These are phyloP conservation scores for Nerophis ophidion DNA, from an alignment of 2,113 vertebrate species.

Conservation along the genomic window DNA sequence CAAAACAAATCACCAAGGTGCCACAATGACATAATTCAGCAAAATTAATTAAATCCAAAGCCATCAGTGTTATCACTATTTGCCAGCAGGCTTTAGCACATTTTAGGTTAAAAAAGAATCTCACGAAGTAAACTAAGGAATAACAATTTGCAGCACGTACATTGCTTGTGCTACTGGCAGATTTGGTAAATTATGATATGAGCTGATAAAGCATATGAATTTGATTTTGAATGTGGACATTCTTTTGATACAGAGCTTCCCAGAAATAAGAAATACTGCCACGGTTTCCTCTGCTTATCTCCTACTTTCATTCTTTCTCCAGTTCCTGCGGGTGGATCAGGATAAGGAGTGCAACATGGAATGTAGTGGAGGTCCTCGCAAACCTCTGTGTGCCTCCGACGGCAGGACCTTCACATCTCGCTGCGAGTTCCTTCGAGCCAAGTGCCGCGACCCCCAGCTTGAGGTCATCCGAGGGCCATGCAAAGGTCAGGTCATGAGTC, in stretches of 20 bases:
- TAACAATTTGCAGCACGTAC: not conserved
- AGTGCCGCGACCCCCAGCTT: slow-evolving; percentile 93
- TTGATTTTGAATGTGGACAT: slow-evolving; percentile 4
- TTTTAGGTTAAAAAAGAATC: not conserved
- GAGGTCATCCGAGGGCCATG: slow-evolving; percentile 89
- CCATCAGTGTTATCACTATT: too few species aligned
- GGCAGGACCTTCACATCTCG: slow-evolving; percentile 91
- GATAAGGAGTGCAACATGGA: slow-evolving; percentile 92
- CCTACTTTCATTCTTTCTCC: slow-evolving; percentile 10
- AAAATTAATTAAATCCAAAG: too few species aligned
- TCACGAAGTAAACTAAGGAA: not conserved
- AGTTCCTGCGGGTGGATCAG: slow-evolving; percentile 95
- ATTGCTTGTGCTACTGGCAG: not conserved
- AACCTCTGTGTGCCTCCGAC: slow-evolving; percentile 89
- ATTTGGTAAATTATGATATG: not conserved
- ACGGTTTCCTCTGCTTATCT: slow-evolving; percentile 21
- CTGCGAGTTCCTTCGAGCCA: slow-evolving; percentile 94
- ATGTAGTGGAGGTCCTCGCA: slow-evolving; percentile 80
- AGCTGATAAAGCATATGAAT: not conserved
- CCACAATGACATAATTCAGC: too few species aligned
- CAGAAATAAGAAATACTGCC: slow-evolving; percentile 19
- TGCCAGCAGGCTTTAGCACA: too few species aligned
- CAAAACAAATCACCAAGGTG: too few species aligned
- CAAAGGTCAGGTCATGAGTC: slow-evolving; percentile 82
- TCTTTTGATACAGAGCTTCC: slow-evolving; percentile 18